Evolutionary conservation across 1,140 invertebrate genomes (phyloP).

Genomic region (Sitophilus oryzae): DNA sequence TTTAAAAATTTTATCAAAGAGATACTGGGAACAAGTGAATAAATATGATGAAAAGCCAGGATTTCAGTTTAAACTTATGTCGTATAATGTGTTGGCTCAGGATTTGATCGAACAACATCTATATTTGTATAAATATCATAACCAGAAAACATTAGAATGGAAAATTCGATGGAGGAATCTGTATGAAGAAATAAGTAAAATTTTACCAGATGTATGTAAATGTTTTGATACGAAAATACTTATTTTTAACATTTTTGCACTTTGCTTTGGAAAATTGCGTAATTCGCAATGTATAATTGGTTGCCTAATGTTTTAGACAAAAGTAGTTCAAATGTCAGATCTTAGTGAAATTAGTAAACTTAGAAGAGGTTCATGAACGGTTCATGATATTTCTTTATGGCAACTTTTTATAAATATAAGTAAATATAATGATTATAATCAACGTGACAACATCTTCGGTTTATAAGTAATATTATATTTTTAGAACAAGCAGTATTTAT

Average conservation of each 20-base stretch:
- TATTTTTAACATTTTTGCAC: not conserved
- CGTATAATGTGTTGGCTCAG: conserved; percentile 87
- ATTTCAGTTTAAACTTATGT: conserved; percentile 49
- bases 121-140: conserved; percentile 65
- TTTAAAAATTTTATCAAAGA: not conserved
- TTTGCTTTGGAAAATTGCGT: too few species aligned
- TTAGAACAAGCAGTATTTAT: too few species aligned
- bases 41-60: conserved; percentile 22
- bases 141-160: conserved; percentile 61
- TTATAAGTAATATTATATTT: too few species aligned
- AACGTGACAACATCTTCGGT: too few species aligned
- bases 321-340: too few species aligned
- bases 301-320: too few species aligned
- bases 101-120: conserved; percentile 67
- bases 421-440: too few species aligned
- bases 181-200: conserved; percentile 61
- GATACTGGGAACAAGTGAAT: not conserved
- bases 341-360: too few species aligned
- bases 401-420: too few species aligned
- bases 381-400: too few species aligned
- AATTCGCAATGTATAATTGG: too few species aligned
- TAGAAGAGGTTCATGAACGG: too few species aligned
- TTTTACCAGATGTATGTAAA: conserved; percentile 68
- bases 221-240: not conserved
- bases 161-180: conserved; percentile 60